These are phyloP conservation scores for Sebastes cheni DNA, from an alignment of 2,797 vertebrate genomes.

Conservation along the genomic window DNA sequence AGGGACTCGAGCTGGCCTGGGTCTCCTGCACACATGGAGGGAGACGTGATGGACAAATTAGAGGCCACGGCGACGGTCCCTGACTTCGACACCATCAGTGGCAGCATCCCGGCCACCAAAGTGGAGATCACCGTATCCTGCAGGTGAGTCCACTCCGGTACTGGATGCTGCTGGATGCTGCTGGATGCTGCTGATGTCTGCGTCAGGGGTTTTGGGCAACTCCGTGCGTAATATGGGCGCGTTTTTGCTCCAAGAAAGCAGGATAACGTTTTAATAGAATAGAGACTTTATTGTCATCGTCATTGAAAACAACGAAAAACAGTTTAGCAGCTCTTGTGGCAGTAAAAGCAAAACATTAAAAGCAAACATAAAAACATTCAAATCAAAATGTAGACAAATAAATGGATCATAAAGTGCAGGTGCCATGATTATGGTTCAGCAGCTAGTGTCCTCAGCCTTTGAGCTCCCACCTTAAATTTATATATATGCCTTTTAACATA, in stretches of 20 bases:
- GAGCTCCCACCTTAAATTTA: too few species aligned
- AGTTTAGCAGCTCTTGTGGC: too few species aligned
- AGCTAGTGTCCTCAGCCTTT: too few species aligned
- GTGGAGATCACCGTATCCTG: constrained; percentile 97
- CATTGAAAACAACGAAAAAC: too few species aligned
- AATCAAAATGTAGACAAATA: too few species aligned
- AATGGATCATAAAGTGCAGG: too few species aligned
- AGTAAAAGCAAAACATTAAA: too few species aligned
- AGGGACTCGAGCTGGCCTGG: constrained; percentile 66
- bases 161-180: background rate
- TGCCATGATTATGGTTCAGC: too few species aligned
- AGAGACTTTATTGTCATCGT: too few species aligned
- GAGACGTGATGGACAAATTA: constrained; percentile 89
- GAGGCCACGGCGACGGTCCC: constrained; percentile 89
- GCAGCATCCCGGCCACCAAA: constrained; percentile 92
- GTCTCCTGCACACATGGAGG: constrained; percentile 81
- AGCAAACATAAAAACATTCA: too few species aligned
- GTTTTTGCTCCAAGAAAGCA: background rate
- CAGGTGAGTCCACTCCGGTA: constrained; percentile 82
- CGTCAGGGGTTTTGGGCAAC: constrained; percentile 15
- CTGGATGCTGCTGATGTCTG: background rate
- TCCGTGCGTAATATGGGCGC: constrained; percentile 21
- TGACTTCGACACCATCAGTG: constrained; percentile 88
- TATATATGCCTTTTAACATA: too few species aligned
- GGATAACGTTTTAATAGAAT: background rate